A percentile compares a stretch with the other conserved stretches of the same genome.
phyloP scores from a whole-genome alignment of 2,888 invertebrate species.

The Luperina testacea region DNA sequence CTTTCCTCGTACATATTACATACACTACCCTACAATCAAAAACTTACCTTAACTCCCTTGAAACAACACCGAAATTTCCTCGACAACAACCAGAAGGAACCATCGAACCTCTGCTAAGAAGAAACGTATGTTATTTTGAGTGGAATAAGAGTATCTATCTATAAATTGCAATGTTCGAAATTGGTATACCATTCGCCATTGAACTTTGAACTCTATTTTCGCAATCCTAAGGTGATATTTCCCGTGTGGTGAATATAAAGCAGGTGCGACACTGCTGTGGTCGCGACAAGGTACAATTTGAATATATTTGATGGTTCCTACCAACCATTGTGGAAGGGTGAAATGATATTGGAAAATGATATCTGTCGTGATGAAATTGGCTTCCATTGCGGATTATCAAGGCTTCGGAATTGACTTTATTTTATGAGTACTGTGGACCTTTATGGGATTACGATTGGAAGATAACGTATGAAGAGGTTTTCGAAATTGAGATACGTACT shows the following conservation, averaged over 20 bases:
- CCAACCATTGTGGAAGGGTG: slow-evolving; percentile 76
- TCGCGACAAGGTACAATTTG: slow-evolving; percentile 87
- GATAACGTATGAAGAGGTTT: slow-evolving; percentile 26
- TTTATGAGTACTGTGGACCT: slow-evolving; percentile 45
- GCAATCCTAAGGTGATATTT: slow-evolving; percentile 62
- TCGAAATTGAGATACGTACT: slow-evolving; percentile 5
- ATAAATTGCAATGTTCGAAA: slow-evolving; percentile 83
- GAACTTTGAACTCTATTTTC: slow-evolving; percentile 60
- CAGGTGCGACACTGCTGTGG: slow-evolving; percentile 82
- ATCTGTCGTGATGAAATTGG: slow-evolving; percentile 83
- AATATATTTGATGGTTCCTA: slow-evolving; percentile 87
- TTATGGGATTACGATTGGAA: slow-evolving; percentile 50
- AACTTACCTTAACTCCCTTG: slow-evolving; percentile 38
- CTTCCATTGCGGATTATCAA: slow-evolving; percentile 77
- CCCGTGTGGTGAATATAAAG: slow-evolving; percentile 65
- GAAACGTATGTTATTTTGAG: slow-evolving; percentile 88
- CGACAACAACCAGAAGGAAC: slow-evolving; percentile 46
- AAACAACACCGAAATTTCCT: slow-evolving; percentile 57
- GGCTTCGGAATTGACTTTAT: slow-evolving; percentile 64
- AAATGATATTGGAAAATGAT: slow-evolving; percentile 85
- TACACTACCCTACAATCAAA: slow-evolving; percentile 43
- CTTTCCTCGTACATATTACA: slow-evolving; percentile 69
- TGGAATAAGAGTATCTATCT: slow-evolving; percentile 88
- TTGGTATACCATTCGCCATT: slow-evolving; percentile 66
- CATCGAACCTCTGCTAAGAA: slow-evolving; percentile 86